A percentile compares a stretch with the other conserved stretches of the same genome.
These are phyloP conservation scores for Kryptopterus vitreolus DNA, from an alignment of 2,797 vertebrate genomes.

Conservation along the genomic window DNA sequence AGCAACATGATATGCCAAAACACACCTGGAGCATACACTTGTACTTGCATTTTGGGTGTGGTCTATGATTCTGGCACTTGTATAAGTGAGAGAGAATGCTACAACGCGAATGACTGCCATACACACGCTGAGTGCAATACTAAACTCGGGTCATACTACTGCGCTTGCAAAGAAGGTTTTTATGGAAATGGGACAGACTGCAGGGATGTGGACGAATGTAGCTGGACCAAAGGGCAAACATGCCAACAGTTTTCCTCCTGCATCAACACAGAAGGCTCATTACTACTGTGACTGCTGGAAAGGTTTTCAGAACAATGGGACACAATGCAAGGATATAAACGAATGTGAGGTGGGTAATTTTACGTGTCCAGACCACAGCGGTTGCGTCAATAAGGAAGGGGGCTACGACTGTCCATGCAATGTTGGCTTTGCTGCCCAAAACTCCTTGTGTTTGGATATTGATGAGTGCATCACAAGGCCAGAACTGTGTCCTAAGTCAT, in stretches of 20 bases:
- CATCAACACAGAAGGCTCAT: conserved; percentile 76
- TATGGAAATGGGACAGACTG: conserved; percentile 75
- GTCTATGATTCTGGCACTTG: conserved; percentile 72
- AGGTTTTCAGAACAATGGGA: conserved; percentile 72
- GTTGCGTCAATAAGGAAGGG: conserved; percentile 72
- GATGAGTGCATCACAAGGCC: conserved; percentile 63
- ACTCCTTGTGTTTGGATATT: conserved; percentile 67
- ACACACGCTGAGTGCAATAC: conserved; percentile 65
- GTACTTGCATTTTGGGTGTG: conserved; percentile 67
- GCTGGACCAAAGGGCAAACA: neutral
- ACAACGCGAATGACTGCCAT: conserved; percentile 65
- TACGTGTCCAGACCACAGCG: conserved; percentile 70
- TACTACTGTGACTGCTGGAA: conserved; percentile 73
- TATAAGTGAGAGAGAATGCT: conserved; percentile 67
- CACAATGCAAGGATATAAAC: conserved; percentile 72
- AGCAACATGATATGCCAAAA: conserved; percentile 75
- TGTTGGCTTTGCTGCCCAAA: conserved; percentile 68
- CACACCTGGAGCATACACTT: conserved; percentile 72
- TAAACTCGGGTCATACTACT: conserved; percentile 73
- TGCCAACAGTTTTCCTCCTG: conserved; percentile 73
- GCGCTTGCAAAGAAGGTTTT: conserved; percentile 72
- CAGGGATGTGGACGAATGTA: conserved; percentile 76
- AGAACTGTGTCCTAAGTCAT: conserved; percentile 68
- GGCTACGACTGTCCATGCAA: conserved; percentile 73
- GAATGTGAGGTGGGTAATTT: conserved; percentile 72